These are phyloP conservation scores for Chionodraco myersi DNA, from an alignment of 2,113 vertebrate species.

Conservation along the genomic window DNA sequence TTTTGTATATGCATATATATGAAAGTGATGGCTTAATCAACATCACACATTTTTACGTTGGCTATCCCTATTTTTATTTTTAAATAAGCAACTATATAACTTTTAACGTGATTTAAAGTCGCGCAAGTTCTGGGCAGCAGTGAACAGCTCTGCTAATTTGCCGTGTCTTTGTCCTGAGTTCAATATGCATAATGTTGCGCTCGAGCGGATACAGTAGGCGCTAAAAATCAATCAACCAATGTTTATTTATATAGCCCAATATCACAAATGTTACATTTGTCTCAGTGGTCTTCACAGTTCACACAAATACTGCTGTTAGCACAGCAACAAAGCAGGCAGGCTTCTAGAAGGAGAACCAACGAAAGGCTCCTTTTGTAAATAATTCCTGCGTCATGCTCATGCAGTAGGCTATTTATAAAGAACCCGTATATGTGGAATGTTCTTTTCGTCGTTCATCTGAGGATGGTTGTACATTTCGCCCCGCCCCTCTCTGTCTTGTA, in stretches of 20 bases:
- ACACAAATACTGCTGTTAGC: constrained; percentile 54
- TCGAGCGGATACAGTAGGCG: constrained; percentile 51
- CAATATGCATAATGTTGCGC: constrained; percentile 50
- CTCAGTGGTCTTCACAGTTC: too few relatives aligned
- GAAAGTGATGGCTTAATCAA: background rate
- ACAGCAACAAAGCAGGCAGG: constrained; percentile 59
- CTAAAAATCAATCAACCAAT: constrained; percentile 55
- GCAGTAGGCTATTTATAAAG: constrained; percentile 5
- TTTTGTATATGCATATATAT: background rate
- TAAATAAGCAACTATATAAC: background rate
- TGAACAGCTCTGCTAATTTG: constrained; percentile 36
- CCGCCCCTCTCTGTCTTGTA: background rate
- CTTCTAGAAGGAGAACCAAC: background rate
- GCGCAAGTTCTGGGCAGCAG: constrained; percentile 49
- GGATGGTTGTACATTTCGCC: background rate
- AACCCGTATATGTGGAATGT: background rate
- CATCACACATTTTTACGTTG: background rate
- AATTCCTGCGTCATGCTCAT: constrained; percentile 12
- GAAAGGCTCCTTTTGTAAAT: background rate
- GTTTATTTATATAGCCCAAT: too few relatives aligned
- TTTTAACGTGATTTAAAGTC: constrained; percentile 59
- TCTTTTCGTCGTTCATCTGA: constrained; percentile 7
- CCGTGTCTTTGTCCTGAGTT: constrained; percentile 42
- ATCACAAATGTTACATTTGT: too few relatives aligned
- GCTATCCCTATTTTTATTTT: background rate